phyloP scores from a whole-genome alignment of 2,888 invertebrate species.

The Aphidoletes aphidimyza region DNA sequence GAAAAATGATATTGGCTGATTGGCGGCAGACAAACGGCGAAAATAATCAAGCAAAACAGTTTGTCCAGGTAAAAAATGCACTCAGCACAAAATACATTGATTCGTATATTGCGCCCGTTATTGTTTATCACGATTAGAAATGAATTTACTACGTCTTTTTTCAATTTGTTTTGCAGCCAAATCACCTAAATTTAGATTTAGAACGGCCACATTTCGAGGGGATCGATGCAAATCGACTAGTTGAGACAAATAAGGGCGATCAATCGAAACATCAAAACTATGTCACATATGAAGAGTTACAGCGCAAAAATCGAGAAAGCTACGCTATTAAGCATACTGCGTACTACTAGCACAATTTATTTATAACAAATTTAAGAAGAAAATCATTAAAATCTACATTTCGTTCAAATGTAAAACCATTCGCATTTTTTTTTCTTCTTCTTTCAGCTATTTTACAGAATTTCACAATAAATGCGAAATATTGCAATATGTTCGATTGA shows the following conservation, averaged over 20 bases:
- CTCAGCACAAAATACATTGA: not conserved
- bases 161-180: too few species aligned
- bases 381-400: too few species aligned
- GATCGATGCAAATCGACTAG: not conserved
- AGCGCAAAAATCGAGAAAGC: slow-evolving; percentile 12
- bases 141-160: too few species aligned
- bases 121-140: not conserved
- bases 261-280: not conserved
- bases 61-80: not conserved
- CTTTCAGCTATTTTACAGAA: too few species aligned
- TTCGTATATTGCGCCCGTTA: not conserved
- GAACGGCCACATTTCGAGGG: not conserved
- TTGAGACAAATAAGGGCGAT: not conserved
- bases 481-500: too few species aligned
- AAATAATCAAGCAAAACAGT: not conserved
- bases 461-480: too few species aligned
- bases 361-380: too few species aligned
- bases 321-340: slow-evolving; percentile 14
- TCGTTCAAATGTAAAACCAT: too few species aligned
- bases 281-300: slow-evolving; percentile 17
- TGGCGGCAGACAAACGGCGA: not conserved
- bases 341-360: not conserved
- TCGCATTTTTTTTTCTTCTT: too few species aligned
- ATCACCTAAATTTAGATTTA: slow-evolving; percentile 35
- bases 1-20: not conserved